phyloP scores from a whole-genome alignment of 2,888 invertebrate species.

The Melieria omissa region DNA sequence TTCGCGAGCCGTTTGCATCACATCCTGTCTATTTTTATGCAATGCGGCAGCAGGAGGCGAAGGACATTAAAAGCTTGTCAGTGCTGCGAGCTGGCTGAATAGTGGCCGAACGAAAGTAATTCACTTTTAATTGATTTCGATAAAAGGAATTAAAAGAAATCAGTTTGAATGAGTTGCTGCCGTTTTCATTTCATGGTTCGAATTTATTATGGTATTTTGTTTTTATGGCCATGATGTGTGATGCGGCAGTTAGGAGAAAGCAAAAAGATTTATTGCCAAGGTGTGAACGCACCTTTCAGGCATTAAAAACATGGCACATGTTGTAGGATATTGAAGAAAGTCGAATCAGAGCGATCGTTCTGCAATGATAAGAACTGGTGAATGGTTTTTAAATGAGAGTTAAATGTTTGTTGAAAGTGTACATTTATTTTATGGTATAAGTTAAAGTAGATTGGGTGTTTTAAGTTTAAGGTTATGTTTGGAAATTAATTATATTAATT shows the following conservation, averaged over 20 bases:
- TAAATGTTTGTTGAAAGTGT: no score
- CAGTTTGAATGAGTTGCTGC: neutral
- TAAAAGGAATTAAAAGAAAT: neutral
- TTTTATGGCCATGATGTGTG: neutral
- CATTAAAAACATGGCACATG: no score
- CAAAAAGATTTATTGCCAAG: neutral
- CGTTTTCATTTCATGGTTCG: neutral
- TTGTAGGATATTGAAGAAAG: no score
- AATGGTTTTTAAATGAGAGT: no score
- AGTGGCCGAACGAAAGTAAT: neutral
- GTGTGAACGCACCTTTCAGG: neutral
- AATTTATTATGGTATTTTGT: neutral
- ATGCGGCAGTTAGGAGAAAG: no score
- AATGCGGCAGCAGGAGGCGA: neutral
- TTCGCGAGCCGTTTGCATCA: neutral
- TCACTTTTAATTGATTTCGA: slow-evolving; percentile 2
- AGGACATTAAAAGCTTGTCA: neutral
- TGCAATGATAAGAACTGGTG: no score
- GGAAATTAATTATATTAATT: no score
- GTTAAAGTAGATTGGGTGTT: no score
- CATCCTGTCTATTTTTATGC: neutral
- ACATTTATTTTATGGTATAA: no score
- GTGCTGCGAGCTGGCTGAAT: neutral
- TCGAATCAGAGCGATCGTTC: no score
- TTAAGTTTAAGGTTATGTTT: no score